Percentiles rank a stretch among this genome's conserved stretches.
Evolutionary conservation across 2,113 vertebrate species (phyloP).

Genomic region (Mustelus asterias): DNA sequence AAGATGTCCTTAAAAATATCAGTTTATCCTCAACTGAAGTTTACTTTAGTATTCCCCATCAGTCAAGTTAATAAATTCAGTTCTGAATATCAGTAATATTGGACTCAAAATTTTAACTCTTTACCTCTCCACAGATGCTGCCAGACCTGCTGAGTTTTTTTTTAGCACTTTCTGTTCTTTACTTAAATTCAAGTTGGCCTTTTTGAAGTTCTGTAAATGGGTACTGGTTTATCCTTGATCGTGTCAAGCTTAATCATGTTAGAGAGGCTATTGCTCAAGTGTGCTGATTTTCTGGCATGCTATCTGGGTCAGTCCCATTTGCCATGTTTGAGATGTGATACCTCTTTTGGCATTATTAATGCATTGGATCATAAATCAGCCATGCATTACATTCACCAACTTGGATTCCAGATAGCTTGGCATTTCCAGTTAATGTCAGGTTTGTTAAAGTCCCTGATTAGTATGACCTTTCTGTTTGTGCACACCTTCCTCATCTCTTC

Average conservation of each 20-base stretch:
- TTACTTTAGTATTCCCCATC: background rate
- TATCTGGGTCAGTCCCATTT: background rate
- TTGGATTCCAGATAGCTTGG: background rate
- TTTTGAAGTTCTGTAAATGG: background rate
- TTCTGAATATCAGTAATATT: too few relatives aligned
- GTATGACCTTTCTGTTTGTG: constrained; percentile 1
- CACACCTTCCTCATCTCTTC: background rate
- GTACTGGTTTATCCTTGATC: background rate
- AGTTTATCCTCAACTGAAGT: background rate
- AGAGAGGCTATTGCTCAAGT: background rate
- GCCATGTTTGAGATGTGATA: background rate
- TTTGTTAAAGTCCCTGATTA: constrained; percentile 29
- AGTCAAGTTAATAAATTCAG: background rate
- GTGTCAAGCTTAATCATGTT: background rate
- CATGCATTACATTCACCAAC: constrained; percentile 12
- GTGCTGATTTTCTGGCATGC: background rate
- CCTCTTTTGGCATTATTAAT: background rate
- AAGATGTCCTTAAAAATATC: background rate
- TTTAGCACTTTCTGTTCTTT: background rate
- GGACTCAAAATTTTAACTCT: too few relatives aligned
- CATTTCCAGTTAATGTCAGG: constrained; percentile 3
- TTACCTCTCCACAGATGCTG: too few relatives aligned
- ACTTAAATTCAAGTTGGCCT: background rate
- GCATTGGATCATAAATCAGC: constrained; percentile 10
- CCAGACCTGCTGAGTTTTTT: too few relatives aligned